Evolutionary conservation across 2,113 vertebrate species (phyloP).

Genomic region (Vidua macroura): DNA sequence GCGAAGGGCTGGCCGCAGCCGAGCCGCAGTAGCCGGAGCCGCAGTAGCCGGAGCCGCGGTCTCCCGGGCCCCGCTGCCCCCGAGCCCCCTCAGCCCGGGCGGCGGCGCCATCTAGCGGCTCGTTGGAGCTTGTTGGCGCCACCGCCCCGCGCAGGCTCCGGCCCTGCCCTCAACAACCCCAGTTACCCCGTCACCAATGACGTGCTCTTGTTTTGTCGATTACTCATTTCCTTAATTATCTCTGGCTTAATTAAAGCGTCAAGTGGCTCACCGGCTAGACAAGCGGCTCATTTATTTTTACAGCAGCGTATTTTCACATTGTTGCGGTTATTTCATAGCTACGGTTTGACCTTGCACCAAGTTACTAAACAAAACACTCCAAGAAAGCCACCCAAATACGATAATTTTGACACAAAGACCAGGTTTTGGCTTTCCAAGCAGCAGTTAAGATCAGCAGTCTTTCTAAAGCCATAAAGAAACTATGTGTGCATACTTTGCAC

Average conservation of each 20-base stretch:
- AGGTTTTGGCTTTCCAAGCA: not conserved
- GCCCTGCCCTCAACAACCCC: not conserved
- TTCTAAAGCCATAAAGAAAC: not conserved
- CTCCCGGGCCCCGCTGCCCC: not conserved
- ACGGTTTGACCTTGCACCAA: not conserved
- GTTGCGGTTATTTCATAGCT: not conserved
- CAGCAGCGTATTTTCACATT: accelerated
- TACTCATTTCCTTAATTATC: not conserved
- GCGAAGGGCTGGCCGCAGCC: not conserved
- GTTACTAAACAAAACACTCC: not conserved
- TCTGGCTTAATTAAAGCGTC: not conserved
- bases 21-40: not conserved
- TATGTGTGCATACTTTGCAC: accelerated
- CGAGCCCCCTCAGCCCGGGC: not conserved
- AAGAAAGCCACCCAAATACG: not conserved
- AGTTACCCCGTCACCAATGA: accelerated
- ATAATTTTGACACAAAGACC: not conserved
- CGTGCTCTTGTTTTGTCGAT: accelerated
- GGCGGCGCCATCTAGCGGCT: not conserved
- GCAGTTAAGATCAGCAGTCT: not conserved
- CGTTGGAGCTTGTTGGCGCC: not conserved
- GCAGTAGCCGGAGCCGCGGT: not conserved
- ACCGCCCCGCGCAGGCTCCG: not conserved
- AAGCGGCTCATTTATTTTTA: not conserved
- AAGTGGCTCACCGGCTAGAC: not conserved